Conservation (phyloP, 2,113 vertebrate genomes). For the Tricholaema leucomelas region DNA sequence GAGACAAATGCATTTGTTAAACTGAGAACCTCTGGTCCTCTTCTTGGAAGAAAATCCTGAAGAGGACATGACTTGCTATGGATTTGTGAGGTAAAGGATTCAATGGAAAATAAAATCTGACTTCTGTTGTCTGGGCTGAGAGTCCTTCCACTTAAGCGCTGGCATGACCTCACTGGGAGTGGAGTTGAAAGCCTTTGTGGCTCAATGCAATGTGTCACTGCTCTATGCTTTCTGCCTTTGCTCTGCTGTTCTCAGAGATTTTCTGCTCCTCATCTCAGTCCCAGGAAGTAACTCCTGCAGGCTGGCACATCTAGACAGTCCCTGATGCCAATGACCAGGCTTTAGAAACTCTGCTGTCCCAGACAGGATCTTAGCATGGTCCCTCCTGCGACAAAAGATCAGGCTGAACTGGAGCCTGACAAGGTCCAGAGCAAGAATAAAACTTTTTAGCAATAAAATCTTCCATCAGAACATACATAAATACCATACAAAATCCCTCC, state of each 20-base stretch:
- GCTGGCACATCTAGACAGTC: rapidly evolving
- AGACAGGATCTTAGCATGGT: background rate
- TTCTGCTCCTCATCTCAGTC: conserved; percentile 14
- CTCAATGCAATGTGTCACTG: background rate
- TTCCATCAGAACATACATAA: conserved; percentile 18
- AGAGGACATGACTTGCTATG: background rate
- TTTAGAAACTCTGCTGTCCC: background rate
- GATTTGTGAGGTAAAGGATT: conserved; percentile 43
- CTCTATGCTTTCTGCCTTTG: background rate
- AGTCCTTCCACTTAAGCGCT: background rate
- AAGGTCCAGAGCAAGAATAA: conserved; percentile 9
- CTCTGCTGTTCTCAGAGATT: background rate
- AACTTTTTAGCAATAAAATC: conserved; percentile 6
- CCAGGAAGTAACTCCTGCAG: background rate
- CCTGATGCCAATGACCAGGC: background rate
- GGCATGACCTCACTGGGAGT: conserved; percentile 11
- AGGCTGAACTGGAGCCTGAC: background rate
- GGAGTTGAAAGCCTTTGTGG: background rate
- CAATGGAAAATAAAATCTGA: background rate
- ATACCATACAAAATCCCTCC: conserved; percentile 27
- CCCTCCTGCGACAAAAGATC: background rate
- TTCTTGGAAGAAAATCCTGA: background rate
- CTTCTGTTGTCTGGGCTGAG: background rate
- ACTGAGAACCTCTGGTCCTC: background rate
- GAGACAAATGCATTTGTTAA: background rate